A percentile compares a stretch with the other conserved stretches of the same genome.
These are phyloP conservation scores for Tetraneura akinire DNA, from an alignment of 1,140 invertebrate genomes.

Conservation along the genomic window DNA sequence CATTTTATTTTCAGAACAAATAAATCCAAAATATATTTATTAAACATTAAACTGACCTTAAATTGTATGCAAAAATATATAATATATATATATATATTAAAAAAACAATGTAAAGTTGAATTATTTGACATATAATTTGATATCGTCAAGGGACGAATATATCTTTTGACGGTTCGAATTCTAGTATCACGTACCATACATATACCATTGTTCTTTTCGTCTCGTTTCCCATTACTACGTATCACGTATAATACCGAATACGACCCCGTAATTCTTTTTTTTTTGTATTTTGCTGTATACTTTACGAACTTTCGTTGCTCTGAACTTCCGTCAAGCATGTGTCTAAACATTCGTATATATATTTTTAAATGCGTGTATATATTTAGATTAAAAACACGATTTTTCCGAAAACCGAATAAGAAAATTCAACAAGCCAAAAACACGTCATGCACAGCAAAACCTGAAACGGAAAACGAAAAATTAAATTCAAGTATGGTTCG, in stretches of 20 bases:
- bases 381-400: slow-evolving; percentile 16
- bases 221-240: not conserved
- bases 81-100: no score
- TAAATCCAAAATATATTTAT: not conserved
- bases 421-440: not conserved
- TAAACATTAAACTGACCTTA: not conserved
- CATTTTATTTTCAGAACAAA: not conserved
- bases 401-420: not conserved
- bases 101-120: not conserved
- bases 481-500: no score
- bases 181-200: not conserved
- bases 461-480: no score
- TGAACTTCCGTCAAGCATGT: no score
- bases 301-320: not conserved
- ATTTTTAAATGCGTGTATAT: not conserved
- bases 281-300: not conserved
- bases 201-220: not conserved
- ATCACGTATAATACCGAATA: not conserved
- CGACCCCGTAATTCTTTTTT: not conserved
- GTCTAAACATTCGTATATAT: no score
- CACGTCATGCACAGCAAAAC: no score
- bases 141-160: slow-evolving; percentile 22
- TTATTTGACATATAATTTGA: not conserved
- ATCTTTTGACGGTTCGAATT: slow-evolving; percentile 4
- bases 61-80: not conserved